Evolutionary conservation across 2,113 vertebrate genomes (phyloP).

Genomic region (Puma concolor): DNA sequence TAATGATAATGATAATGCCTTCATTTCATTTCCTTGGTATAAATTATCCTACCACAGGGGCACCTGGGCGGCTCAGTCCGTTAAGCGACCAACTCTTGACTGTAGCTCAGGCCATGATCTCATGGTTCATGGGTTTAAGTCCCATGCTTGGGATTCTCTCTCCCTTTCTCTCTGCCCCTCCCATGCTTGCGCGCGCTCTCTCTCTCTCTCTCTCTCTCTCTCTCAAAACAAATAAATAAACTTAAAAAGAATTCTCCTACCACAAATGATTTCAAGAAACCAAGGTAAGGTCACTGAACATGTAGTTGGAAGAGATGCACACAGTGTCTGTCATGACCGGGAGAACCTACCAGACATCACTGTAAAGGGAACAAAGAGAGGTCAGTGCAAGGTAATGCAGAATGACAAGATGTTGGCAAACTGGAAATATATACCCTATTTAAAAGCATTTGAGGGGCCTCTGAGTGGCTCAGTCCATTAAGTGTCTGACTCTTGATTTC

Average conservation of each 20-base stretch:
- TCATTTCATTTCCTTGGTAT: not conserved
- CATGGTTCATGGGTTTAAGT: too few relatives aligned
- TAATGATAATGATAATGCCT: not conserved
- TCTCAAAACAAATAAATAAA: too few relatives aligned
- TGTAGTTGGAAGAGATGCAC: not conserved
- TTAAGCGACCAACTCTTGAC: too few relatives aligned
- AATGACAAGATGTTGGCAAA: not conserved
- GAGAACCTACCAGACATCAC: not conserved
- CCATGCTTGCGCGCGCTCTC: too few relatives aligned
- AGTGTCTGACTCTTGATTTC: too few relatives aligned
- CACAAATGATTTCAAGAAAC: not conserved
- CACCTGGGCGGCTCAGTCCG: too few relatives aligned
- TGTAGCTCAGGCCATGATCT: too few relatives aligned
- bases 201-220: too few relatives aligned
- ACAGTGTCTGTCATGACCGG: not conserved
- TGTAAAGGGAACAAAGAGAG: not conserved
- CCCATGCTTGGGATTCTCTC: too few relatives aligned
- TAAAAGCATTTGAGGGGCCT: not conserved
- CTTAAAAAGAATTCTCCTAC: not conserved
- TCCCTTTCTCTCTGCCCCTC: too few relatives aligned
- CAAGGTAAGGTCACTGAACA: not conserved
- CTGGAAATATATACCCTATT: not conserved
- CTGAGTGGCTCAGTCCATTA: too few relatives aligned
- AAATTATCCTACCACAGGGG: not conserved
- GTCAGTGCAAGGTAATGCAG: not conserved